Percentiles rank a stretch among this genome's conserved stretches.
Evolutionary conservation across 2,888 invertebrate species (phyloP).

Genomic region (Eumerus sabulonum): DNA sequence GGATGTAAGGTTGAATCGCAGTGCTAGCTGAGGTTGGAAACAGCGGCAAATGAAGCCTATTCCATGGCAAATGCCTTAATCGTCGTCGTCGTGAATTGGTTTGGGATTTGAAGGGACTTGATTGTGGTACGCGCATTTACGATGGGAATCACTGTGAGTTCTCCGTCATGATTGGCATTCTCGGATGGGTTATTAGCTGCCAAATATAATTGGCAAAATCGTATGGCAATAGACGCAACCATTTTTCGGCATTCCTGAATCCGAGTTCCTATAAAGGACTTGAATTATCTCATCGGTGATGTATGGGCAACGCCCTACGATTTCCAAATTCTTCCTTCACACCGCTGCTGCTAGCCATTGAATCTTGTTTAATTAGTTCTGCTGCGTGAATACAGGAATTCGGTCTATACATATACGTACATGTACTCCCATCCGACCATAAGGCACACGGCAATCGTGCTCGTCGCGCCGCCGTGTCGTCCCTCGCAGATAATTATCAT

Average conservation of each 20-base stretch:
- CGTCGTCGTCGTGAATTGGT: too few relatives aligned
- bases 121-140: background rate
- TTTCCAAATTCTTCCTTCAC: conserved; percentile 20
- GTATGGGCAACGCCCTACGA: conserved; percentile 47
- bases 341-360: conserved; percentile 2
- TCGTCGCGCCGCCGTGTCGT: conserved; percentile 51
- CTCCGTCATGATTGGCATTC: conserved; percentile 67
- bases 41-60: conserved; percentile 44
- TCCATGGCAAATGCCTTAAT: background rate
- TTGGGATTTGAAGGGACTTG: background rate
- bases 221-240: conserved; percentile 19
- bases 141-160: conserved; percentile 57
- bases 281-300: conserved; percentile 61
- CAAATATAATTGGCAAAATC: conserved; percentile 60
- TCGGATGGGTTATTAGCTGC: conserved; percentile 63
- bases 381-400: conserved; percentile 42
- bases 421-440: conserved; percentile 44
- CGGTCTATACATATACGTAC: too few relatives aligned
- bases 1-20: conserved; percentile 43
- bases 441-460: conserved; percentile 48
- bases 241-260: conserved; percentile 35
- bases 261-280: conserved; percentile 24
- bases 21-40: conserved; percentile 23
- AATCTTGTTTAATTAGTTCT: conserved; percentile 64
- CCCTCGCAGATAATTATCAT: conserved; percentile 67